These are phyloP conservation scores for western clawed frog (Xenopus tropicalis) DNA, from an alignment of 2,113 vertebrate genomes.

Conservation along the genomic window UCB_Xtro_10.0 CM004446.2:90877001-90877500, in stretches of 20 bases:
- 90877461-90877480: neutral
- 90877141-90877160: too few relatives aligned
- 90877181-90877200: neutral
- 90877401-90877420: too few relatives aligned
- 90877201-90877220: neutral
- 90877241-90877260: neutral
- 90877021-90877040: neutral
- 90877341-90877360: too few relatives aligned
- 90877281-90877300: neutral
- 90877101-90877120: neutral
- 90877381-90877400: neutral
- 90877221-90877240: neutral
- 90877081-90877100: neutral
- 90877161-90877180: neutral
- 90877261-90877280: neutral
- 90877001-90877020: neutral
- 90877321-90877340: neutral
- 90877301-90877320: slow-evolving; percentile 1
- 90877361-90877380: too few relatives aligned
- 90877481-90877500: neutral
- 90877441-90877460: neutral
- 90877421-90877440: too few relatives aligned
- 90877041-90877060: neutral
- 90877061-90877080: neutral
- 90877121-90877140: too few relatives aligned